Conservation (phyloP, 1,140 invertebrate genomes). For the Bacillus rossius region DNA sequence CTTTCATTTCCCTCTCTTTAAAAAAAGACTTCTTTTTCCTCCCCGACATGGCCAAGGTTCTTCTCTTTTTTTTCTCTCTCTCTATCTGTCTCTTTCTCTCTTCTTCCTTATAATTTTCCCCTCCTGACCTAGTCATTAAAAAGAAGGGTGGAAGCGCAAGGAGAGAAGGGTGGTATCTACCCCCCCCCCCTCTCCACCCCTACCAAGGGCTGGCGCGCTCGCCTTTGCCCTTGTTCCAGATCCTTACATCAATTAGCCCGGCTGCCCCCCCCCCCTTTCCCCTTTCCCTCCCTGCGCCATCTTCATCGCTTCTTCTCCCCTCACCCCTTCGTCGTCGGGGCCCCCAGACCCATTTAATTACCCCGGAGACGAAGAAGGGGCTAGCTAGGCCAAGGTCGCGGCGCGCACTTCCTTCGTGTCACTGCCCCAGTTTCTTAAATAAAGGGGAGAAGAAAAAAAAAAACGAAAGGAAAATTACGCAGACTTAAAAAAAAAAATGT, state of each 20-base stretch:
- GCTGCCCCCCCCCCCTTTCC: not conserved
- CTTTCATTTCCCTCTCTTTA: constrained; percentile 16
- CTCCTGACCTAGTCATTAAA: constrained; percentile 18
- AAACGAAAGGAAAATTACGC: not conserved
- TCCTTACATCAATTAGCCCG: constrained; percentile 14
- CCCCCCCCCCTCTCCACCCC: too few relatives aligned
- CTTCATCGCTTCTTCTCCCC: not conserved
- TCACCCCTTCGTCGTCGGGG: too few relatives aligned
- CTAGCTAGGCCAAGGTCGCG: constrained; percentile 9
- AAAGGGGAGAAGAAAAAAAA: constrained; percentile 2
- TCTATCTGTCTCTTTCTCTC: too few relatives aligned
- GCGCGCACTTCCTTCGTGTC: constrained; percentile 4
- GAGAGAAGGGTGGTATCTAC: not conserved
- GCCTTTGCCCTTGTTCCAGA: constrained; percentile 4
- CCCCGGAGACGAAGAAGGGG: not conserved
- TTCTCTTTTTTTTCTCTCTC: too few relatives aligned
- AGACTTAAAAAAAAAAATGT: too few relatives aligned
- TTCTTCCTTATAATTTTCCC: constrained; percentile 16
- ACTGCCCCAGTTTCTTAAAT: constrained; percentile 10
- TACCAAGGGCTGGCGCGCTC: constrained; percentile 5
- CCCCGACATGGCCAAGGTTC: not conserved
- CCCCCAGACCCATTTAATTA: constrained; percentile 12
- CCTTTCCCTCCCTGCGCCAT: not conserved
- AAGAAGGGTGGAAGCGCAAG: constrained; percentile 5
- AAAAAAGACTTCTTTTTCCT: constrained; percentile 5